Base-by-base conservation (phyloP, 2,113 vertebrate species). In the Prochilodus magdalenae region DNA sequence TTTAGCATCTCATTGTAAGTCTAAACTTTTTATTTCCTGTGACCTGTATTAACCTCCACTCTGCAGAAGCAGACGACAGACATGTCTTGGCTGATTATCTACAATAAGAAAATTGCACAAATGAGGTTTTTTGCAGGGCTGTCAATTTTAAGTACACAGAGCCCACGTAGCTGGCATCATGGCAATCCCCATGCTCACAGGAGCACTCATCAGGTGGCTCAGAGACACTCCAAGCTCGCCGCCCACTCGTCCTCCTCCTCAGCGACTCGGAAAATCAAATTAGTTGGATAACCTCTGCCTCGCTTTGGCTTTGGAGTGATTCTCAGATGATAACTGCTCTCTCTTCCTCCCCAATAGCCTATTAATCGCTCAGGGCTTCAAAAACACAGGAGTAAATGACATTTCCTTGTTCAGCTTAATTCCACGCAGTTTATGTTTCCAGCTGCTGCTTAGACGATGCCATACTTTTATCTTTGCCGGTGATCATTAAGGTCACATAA, bases 211-310 rank as follows among this genome's bases (percentile, higher is more conserved):
- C 20, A 27, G 24, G 24, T 36, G 66, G 51, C 24, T 70, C 55
- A 40, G 22, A 57, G 27, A 57, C 49, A 44, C 65, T 79, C 33
- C 15, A 16, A 40, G 53, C 66, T 79, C 27, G 29, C 77, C n/a
- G 1, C 77, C 49, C 15, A 57, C 77, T 40, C n/a, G 18, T 44
- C 66, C 40, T 24, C 40, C 36, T 13, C 66, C 66, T 36, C 65
- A 67, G 30, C 65, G 22, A 59, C 72, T 59, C 49, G 22, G 12
- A 24, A 60, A 60, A 76, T 62, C 36, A 49, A 70, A 76, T 76
- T 49, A 51, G 53, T 60, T 29, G 53, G 59, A 47, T 69, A 75
- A 71, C 51, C 65, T 60, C 36, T 47, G 40, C 51, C 65, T 75
- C n/a, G 22, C 6, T 16, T 44, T n/a, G 30, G n/a, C 63, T 27